Conservation (phyloP, 2,113 vertebrate species). For the Strix aluco region DNA sequence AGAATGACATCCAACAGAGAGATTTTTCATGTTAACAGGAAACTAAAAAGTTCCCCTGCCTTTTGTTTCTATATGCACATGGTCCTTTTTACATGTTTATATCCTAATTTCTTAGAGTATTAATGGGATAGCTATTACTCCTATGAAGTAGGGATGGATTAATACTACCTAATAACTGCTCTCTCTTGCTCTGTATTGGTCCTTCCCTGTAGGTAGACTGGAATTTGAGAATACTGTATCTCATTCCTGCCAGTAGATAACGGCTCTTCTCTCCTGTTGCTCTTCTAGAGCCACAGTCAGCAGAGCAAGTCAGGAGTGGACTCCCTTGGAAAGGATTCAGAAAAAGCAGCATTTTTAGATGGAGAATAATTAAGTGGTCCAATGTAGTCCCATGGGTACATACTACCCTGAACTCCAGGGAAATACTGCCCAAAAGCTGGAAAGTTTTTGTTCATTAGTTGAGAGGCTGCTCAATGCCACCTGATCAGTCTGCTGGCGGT, state of each 20-base stretch:
- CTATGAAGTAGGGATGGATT: not conserved
- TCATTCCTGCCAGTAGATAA: not conserved
- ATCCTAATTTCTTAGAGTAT: not conserved
- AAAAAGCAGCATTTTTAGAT: not conserved
- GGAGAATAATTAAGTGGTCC: not conserved
- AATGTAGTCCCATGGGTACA: not conserved
- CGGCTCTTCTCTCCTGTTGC: rapidly evolving
- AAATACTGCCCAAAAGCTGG: not conserved
- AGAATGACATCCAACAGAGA: not conserved
- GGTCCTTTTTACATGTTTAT: not conserved
- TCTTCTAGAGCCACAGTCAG: not conserved
- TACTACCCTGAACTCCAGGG: not conserved
- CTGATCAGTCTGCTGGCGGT: not conserved
- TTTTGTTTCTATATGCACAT: not conserved
- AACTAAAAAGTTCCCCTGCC: not conserved
- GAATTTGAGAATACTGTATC: not conserved
- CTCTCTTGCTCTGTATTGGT: not conserved
- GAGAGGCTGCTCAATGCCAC: not conserved
- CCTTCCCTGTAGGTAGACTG: not conserved
- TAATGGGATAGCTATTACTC: not conserved
- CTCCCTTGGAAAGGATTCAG: not conserved
- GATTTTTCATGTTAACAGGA: not conserved
- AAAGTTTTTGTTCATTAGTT: not conserved
- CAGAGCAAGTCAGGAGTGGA: not conserved
- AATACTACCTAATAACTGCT: not conserved